phyloP scores from a whole-genome alignment of 2,113 vertebrate genomes.

The Petrocephalus microphthalmus region DNA sequence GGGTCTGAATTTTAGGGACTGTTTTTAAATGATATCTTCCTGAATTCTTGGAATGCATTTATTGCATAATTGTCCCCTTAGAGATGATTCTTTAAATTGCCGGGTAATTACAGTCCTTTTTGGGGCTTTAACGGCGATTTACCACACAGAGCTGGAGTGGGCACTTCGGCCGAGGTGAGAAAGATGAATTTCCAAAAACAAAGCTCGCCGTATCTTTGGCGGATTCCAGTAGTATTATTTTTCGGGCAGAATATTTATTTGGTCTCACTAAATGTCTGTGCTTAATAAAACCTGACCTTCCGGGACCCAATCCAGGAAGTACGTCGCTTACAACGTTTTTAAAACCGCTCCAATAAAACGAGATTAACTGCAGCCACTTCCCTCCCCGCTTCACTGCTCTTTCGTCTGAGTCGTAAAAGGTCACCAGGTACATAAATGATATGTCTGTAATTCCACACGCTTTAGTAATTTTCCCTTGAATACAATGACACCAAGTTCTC shows the following conservation, averaged over 20 bases:
- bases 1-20: background rate
- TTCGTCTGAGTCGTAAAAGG: background rate
- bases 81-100: background rate
- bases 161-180: conserved; percentile 9
- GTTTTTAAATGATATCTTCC: background rate
- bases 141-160: background rate
- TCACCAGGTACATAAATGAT: background rate
- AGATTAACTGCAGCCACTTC: background rate
- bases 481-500: background rate
- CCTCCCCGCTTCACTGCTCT: background rate
- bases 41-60: conserved; percentile 8
- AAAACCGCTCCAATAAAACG: background rate
- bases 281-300: conserved; percentile 19
- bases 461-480: background rate
- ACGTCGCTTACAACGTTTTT: background rate
- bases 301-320: background rate
- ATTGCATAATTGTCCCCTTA: background rate
- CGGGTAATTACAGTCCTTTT: background rate
- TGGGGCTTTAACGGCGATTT: background rate
- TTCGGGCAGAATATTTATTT: conserved; percentile 2
- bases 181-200: conserved; percentile 12
- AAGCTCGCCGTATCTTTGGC: background rate
- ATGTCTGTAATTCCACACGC: background rate
- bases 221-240: background rate
- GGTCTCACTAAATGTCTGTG: background rate